Base-by-base conservation (phyloP, 2,113 vertebrate genomes). In the Etia nguti region DNA sequence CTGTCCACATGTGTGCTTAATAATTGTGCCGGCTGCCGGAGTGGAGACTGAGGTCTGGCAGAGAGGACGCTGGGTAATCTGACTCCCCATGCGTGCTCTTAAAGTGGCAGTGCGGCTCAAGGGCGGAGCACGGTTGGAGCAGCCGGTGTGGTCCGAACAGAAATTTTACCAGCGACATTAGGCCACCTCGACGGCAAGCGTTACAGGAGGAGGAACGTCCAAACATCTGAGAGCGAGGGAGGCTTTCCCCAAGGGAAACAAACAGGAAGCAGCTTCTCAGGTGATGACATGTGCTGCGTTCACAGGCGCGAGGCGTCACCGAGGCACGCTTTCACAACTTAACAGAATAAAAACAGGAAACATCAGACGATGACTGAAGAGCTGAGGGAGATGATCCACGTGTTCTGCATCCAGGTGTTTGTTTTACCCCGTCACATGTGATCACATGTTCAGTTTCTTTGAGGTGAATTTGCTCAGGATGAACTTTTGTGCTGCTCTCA, bases 1-100 rank as follows among this genome's bases (percentile, higher is more conserved):
- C 46, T 75, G 86, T 93, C 85, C 91, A 95, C 95, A 96, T 95
- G 94, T 95, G 92, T 89, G 88, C 87, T 90, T 77, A 77, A 77
- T 95, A 92, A 95, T 94, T 93, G 92, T 82, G 94, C 84, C 86
- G 54, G 85, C 92, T 94, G 94, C 94, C 93, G 92, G 84, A 88
- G 92, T 89, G 96, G 96, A 96, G 95, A 93, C 95, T 96, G 95
- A 96, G 95, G 96, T 96, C 96, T 96, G 96, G 95, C 95, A 96
- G 86, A 77, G 70, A 91, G 93, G 73, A 93, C n/a, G 84, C 92
- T 90, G 93, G 89, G 90, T 94, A 96, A 95, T 91, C 92, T 88
- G 90, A 89, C 92, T 90, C 86, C 31, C 85, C 88, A 80, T 75
- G 46, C 79, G 56, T n/a, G 57, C 86, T 93, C 70, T 77, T 77